A percentile compares a stretch with the other conserved stretches of the same genome.
These are phyloP conservation scores for Charina bottae DNA, from an alignment of 2,113 vertebrate species.

Conservation along the genomic window DNA sequence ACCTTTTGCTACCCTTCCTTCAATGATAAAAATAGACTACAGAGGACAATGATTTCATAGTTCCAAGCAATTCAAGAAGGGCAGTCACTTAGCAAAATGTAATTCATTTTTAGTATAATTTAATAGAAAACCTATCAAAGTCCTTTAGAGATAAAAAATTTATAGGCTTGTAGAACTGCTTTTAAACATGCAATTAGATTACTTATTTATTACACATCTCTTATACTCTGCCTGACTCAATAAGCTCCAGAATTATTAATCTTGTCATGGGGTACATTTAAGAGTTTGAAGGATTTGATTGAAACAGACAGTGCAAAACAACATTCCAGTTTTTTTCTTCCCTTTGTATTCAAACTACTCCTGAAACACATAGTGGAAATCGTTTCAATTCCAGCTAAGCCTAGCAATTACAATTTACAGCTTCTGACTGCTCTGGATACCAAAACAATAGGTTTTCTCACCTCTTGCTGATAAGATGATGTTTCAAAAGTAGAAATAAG, in stretches of 20 bases:
- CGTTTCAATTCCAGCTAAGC: neutral
- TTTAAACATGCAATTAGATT: neutral
- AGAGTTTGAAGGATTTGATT: neutral
- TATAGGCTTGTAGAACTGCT: neutral
- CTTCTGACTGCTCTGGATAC: neutral
- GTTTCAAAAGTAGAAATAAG: neutral
- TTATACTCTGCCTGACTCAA: neutral
- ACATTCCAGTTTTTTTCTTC: neutral
- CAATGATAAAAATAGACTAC: neutral
- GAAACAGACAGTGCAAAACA: neutral
- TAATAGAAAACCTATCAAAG: conserved; percentile 2
- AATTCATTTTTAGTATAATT: neutral
- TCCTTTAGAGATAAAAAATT: neutral
- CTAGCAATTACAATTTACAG: neutral
- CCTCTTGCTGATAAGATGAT: neutral
- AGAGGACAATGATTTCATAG: neutral
- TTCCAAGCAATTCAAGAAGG: conserved; percentile 5
- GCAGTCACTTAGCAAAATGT: neutral
- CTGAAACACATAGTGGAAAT: neutral
- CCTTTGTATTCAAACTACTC: neutral
- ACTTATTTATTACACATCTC: neutral
- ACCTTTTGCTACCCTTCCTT: neutral
- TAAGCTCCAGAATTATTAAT: neutral
- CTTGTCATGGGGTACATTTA: neutral
- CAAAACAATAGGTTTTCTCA: neutral